Evolutionary conservation across 2,888 invertebrate species (phyloP).

Genomic region (Pandemis heparana): DNA sequence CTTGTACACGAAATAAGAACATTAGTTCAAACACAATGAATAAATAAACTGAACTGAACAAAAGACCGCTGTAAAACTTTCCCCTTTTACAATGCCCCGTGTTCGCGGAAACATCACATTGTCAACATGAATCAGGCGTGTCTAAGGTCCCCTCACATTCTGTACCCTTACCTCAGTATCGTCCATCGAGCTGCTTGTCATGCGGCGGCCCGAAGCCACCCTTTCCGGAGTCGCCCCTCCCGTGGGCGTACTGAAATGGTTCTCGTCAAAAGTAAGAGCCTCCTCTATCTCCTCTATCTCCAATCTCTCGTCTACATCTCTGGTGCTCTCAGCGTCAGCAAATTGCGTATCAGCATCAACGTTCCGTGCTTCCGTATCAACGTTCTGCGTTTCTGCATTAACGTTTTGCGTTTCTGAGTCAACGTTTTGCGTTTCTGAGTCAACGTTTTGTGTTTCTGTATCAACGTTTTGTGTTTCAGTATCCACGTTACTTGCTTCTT

Average conservation of each 20-base stretch:
- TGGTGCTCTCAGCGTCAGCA: constrained; percentile 26
- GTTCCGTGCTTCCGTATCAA: neutral
- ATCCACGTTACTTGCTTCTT: constrained; percentile 7
- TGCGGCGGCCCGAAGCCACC: constrained; percentile 53
- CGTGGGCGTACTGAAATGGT: constrained; percentile 81
- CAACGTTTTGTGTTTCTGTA: neutral
- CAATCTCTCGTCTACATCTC: constrained; percentile 48
- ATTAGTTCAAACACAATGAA: too few species aligned
- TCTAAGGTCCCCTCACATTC: constrained; percentile 1
- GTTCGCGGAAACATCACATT: neutral
- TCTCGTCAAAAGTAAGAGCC: constrained; percentile 79
- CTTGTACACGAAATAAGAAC: too few species aligned
- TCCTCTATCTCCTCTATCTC: constrained; percentile 51
- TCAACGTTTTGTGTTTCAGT: neutral
- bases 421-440: neutral
- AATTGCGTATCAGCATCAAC: neutral
- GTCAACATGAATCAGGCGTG: neutral
- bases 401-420: neutral
- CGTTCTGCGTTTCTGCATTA: neutral
- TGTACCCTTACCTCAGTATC: constrained; percentile 79
- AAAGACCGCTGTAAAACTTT: neutral
- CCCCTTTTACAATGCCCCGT: neutral
- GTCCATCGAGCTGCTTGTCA: constrained; percentile 72
- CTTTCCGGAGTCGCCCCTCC: constrained; percentile 60
- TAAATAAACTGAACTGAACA: too few species aligned